phyloP scores from a whole-genome alignment of 2,113 vertebrate species.

The Platysteira castanea region DNA sequence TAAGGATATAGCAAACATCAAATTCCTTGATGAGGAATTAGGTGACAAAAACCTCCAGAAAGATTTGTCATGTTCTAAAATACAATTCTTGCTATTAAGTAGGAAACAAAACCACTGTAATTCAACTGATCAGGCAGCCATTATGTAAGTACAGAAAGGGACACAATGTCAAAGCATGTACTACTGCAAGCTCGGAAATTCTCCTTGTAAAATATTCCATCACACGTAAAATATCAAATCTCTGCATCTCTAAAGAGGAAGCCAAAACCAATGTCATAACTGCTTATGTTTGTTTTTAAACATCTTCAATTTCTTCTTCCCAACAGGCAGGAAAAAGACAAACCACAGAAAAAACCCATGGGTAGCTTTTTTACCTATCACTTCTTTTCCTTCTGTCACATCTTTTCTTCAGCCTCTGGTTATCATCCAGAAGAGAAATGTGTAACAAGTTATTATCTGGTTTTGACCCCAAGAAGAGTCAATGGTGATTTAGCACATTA shows the following conservation, averaged over 20 bases:
- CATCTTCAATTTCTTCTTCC: background rate
- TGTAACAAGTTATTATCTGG: background rate
- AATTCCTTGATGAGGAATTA: background rate
- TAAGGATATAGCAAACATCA: slow-evolving; percentile 22
- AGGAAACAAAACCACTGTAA: background rate
- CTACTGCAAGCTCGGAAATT: background rate
- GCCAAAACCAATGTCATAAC: background rate
- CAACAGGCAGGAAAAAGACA: background rate
- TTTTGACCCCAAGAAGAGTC: background rate
- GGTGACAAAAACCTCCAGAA: background rate
- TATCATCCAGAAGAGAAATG: background rate
- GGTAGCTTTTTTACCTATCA: background rate
- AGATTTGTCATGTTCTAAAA: background rate
- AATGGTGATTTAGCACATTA: background rate
- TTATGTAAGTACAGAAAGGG: background rate
- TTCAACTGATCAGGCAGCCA: background rate
- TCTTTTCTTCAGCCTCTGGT: background rate
- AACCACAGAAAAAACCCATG: background rate
- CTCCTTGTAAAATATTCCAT: background rate
- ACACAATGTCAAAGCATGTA: background rate
- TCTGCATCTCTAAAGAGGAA: background rate
- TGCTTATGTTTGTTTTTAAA: background rate
- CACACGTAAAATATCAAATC: background rate
- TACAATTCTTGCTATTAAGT: background rate
- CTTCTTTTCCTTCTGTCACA: background rate